Evolutionary conservation across 1,140 invertebrate genomes (phyloP), one percentile per base, ranked within the genome.

Genomic region (Tetragonula clypearis): DNA sequence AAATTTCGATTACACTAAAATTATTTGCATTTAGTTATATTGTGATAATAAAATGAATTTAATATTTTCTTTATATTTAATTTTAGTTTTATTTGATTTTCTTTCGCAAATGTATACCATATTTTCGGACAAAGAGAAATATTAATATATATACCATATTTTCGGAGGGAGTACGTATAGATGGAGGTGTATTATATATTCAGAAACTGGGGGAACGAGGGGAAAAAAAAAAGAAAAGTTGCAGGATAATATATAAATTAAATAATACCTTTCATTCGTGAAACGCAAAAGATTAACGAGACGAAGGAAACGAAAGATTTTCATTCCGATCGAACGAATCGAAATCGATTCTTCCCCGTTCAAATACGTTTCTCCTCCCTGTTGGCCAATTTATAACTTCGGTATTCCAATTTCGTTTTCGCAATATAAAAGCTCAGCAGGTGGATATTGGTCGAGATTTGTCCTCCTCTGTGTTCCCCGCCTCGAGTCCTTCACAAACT

Each of bases 381-480:
- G 35, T 11, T 6, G 41, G 26, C 21, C 30, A 79, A 69, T 56
- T 71, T 58, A 56, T 15, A 69, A 79, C 19, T 6, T 55, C 12
- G 8, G 19, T 55, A 26, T 35, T 8, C 11, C 35, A n/a, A 41
- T n/a, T 79, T 30, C 65, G 26, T 35, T n/a, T 11, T 23, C 11
- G 15, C 23, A 58, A 80, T 72, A n/a, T 26, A 58, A 26, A 71
- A 80, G 55, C 55, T 71, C 66, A 21, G 23, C 30, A 58, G 66
- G 55, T 72, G 66, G 66, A 35, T 56, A 56, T 49, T 53, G 11
- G 26, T 21, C 8, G 12, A 56, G 23, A 58, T 72, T 80, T 72
- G 69, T 56, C 55, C 55, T 26, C 17, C n/a, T n/a, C n/a, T n/a
- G 68, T 60, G 58, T 30, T 15, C 23, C 5, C 14, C 5, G 5